These are phyloP conservation scores for Calliphora vomitoria DNA, from an alignment of 2,888 invertebrate genomes.

Conservation along the genomic window DNA sequence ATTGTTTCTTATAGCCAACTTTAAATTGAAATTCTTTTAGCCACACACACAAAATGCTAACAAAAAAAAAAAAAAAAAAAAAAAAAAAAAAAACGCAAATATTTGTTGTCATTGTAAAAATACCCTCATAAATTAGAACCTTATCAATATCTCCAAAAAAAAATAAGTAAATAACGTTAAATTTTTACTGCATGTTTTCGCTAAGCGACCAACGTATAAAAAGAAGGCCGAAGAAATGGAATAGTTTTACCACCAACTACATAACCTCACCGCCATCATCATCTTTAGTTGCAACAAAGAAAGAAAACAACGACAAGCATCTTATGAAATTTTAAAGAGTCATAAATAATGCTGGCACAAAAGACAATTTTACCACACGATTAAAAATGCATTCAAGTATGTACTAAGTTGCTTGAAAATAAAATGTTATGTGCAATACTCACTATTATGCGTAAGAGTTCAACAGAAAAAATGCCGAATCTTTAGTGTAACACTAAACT, in stretches of 20 bases:
- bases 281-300: conserved; percentile 52
- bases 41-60: background rate
- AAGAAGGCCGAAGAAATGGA: conserved; percentile 51
- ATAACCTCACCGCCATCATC: conserved; percentile 48
- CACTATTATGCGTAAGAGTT: conserved; percentile 49
- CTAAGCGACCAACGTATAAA: conserved; percentile 1
- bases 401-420: background rate
- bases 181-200: conserved; percentile 55
- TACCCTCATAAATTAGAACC: conserved; percentile 72
- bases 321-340: conserved; percentile 68
- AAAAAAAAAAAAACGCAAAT: conserved; percentile 44
- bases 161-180: conserved; percentile 65
- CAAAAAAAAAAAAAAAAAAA: conserved; percentile 6
- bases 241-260: conserved; percentile 64
- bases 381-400: conserved; percentile 71
- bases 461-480: background rate
- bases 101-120: conserved; percentile 64
- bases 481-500: background rate
- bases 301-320: conserved; percentile 38
- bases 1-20: conserved; percentile 38
- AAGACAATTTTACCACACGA: conserved; percentile 70
- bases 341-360: conserved; percentile 72
- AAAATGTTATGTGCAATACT: background rate
- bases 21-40: conserved; percentile 47
- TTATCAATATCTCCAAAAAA: conserved; percentile 67